These are phyloP conservation scores for Chelidonichthys spinosus DNA, from an alignment of 2,797 vertebrate genomes.

Conservation along the genomic window DNA sequence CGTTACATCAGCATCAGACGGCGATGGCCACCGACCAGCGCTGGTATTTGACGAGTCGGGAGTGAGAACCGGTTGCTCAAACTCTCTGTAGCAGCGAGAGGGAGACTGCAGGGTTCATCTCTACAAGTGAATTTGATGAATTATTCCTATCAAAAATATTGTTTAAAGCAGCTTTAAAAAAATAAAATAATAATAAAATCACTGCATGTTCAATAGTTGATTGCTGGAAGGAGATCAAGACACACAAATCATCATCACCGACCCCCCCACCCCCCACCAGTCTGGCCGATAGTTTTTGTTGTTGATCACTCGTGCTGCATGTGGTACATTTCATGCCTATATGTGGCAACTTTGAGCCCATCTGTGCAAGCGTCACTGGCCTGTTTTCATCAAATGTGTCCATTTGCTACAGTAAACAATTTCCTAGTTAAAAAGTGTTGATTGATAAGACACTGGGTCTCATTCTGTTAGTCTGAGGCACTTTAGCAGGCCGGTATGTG, in stretches of 20 bases:
- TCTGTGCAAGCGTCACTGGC: constrained; percentile 35
- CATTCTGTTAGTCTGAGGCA: constrained; percentile 11
- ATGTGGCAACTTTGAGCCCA: constrained; percentile 33
- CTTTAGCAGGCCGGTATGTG: constrained; percentile 11
- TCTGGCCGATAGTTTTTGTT: constrained; percentile 11
- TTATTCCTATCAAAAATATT: neutral
- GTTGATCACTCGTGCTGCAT: constrained; percentile 24
- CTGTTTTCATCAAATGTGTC: constrained; percentile 32
- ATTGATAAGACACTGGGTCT: constrained; percentile 20
- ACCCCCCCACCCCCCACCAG: constrained; percentile 5
- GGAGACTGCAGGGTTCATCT: neutral
- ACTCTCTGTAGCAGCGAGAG: neutral
- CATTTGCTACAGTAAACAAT: constrained; percentile 19
- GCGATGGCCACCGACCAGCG: neutral
- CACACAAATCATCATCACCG: constrained; percentile 6
- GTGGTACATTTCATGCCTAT: constrained; percentile 33
- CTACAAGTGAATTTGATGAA: neutral
- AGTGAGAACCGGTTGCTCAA: neutral
- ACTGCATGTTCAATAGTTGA: constrained; percentile 7
- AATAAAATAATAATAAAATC: neutral
- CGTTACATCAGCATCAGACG: neutral
- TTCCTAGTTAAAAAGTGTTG: neutral
- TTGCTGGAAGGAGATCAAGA: constrained; percentile 23
- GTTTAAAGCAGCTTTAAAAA: constrained; percentile 1
- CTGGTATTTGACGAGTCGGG: neutral